Conservation (phyloP, 2,888 invertebrate species). For the Cybosia mesomella region DNA sequence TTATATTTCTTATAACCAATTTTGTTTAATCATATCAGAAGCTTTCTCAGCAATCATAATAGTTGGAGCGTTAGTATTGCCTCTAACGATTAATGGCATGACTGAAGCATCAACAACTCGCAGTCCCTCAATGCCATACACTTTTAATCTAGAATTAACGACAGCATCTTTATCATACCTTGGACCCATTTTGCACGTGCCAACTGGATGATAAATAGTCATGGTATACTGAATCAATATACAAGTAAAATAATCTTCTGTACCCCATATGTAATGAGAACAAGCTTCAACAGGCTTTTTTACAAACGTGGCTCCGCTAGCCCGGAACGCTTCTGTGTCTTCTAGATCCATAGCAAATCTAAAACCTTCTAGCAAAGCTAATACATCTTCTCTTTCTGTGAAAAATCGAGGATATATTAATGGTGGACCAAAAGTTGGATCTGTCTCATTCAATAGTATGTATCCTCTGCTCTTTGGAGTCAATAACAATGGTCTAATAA, state of each 20-base stretch:
- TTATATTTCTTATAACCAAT: constrained; percentile 59
- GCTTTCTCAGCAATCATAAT: constrained; percentile 96
- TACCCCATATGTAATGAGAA: constrained; percentile 84
- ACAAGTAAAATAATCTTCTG: constrained; percentile 90
- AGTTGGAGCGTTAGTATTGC: constrained; percentile 94
- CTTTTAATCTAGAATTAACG: constrained; percentile 88
- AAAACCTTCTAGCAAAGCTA: constrained; percentile 87
- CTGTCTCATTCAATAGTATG: constrained; percentile 88
- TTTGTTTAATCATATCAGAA: constrained; percentile 91
- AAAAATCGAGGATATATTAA: constrained; percentile 91
- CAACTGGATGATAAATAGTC: constrained; percentile 90
- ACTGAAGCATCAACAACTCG: constrained; percentile 90
- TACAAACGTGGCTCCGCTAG: constrained; percentile 85
- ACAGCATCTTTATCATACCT: constrained; percentile 88
- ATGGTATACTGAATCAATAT: constrained; percentile 89
- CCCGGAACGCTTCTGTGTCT: constrained; percentile 86
- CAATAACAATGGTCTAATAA: constrained; percentile 88
- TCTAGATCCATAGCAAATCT: constrained; percentile 87
- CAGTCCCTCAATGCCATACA: constrained; percentile 88
- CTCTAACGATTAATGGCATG: constrained; percentile 89
- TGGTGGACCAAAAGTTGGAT: constrained; percentile 91
- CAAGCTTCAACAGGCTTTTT: constrained; percentile 88
- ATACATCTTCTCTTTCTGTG: constrained; percentile 88
- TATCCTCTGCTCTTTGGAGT: constrained; percentile 89
- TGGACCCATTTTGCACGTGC: constrained; percentile 91